Conservation (phyloP, 2,888 invertebrate genomes). For the Leucania comma region DNA sequence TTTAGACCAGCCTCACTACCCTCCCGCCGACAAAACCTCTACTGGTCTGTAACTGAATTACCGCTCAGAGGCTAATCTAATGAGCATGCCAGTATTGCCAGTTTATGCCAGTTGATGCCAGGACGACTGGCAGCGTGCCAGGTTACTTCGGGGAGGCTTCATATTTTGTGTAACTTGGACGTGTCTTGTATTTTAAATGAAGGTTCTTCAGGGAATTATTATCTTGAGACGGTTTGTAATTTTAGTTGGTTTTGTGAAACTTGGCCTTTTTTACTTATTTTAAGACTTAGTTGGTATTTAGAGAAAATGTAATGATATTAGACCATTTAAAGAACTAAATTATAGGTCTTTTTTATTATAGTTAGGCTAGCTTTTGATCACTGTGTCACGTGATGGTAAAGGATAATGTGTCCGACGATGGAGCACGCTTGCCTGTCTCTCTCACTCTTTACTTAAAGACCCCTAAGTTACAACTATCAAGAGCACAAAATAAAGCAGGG, state of each 20-base stretch:
- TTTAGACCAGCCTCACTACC: conserved; percentile 18
- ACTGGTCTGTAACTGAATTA: conserved; percentile 51
- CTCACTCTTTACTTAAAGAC: too few relatives aligned
- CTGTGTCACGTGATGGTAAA: too few relatives aligned
- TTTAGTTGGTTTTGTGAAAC: conserved; percentile 5
- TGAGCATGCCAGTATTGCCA: conserved; percentile 32
- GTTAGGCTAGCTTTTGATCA: too few relatives aligned
- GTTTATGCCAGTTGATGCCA: conserved; percentile 22
- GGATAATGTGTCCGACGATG: too few relatives aligned
- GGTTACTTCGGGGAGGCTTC: conserved; percentile 26
- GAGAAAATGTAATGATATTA: neutral
- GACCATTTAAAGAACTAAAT: neutral
- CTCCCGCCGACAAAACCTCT: conserved; percentile 38
- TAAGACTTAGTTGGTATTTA: neutral
- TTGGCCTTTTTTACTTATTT: neutral
- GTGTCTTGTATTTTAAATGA: conserved; percentile 51
- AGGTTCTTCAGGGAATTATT: conserved; percentile 35
- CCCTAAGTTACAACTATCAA: too few relatives aligned
- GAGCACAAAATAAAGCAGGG: too few relatives aligned
- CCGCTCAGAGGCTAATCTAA: conserved; percentile 53
- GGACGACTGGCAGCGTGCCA: conserved; percentile 39
- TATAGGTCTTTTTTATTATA: too few relatives aligned
- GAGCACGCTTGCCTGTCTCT: too few relatives aligned
- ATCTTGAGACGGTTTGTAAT: conserved; percentile 17
- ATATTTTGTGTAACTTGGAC: conserved; percentile 50